Conservation (phyloP, 2,113 vertebrate genomes). For the cattle (Bos taurus) region ARS-UCD2.0 NC_037329.1:23254501-23255000, state of each 20-base stretch:
- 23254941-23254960: not conserved
- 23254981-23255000: not conserved
- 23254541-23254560: not conserved
- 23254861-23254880: not conserved
- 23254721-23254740: not conserved
- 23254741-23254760: not conserved
- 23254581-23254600: not conserved
- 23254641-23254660: accelerated
- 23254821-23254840: not conserved
- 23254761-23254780: not conserved
- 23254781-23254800: not conserved
- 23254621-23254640: not conserved
- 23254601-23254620: not conserved
- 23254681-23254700: not conserved
- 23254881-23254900: accelerated
- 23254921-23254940: not conserved
- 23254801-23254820: not conserved
- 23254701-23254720: not conserved
- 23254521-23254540: not conserved
- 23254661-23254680: not conserved
- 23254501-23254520: not conserved
- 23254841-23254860: not conserved
- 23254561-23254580: not conserved
- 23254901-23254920: not conserved
- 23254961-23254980: not conserved